Evolutionary conservation across 2,888 invertebrate genomes (phyloP), one percentile per base, ranked within the genome.

Genomic region (Piscicola geometra): DNA sequence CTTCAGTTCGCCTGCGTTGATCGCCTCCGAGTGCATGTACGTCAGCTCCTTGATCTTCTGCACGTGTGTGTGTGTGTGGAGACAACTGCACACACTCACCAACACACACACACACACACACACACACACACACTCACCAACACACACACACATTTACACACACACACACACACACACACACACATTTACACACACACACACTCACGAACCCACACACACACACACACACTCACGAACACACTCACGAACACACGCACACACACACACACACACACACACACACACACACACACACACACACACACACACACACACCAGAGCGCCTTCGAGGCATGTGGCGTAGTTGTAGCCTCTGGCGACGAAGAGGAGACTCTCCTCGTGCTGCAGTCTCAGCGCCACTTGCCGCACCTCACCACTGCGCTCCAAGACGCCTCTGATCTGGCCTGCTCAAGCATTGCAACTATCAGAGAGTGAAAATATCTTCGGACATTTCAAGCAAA

Each of bases 341-440:
- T 93, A 99, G 86, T 99, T 99, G 86, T 93, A 99, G 56, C 99
- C 99, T 79, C 99, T 90, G 75, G 99, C 99, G 98, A 99, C 98
- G 78, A 99, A 94, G 74, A 99, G 88, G 75, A 99, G 87, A 0
- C 95, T 96, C 84, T 95, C 93, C 84, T 98, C 93, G 81, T 92
- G 90, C 86, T 92, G 95, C 74, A 99, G 88, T 82, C 93, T 91
- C 85, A 93, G 89, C 0, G 99, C 95, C 75, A 99, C 87, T 76
- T 90, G 89, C 82, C 91, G 90, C 0, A 99, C 95, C 86, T 93
- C 89, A 0, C 90, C 88, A 85, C 99, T 96, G 77, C 94, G 87
- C 80, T 92, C 89, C 77, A 99, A 87, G 0, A 99, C 97, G 84
- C 93, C 89, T 66, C 92, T 90, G 83, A 99, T 97, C 86, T 93